Percentiles rank a stretch among this genome's conserved stretches.
Conservation (phyloP, 2,888 invertebrate species). For the Leptothorax acervorum region DNA sequence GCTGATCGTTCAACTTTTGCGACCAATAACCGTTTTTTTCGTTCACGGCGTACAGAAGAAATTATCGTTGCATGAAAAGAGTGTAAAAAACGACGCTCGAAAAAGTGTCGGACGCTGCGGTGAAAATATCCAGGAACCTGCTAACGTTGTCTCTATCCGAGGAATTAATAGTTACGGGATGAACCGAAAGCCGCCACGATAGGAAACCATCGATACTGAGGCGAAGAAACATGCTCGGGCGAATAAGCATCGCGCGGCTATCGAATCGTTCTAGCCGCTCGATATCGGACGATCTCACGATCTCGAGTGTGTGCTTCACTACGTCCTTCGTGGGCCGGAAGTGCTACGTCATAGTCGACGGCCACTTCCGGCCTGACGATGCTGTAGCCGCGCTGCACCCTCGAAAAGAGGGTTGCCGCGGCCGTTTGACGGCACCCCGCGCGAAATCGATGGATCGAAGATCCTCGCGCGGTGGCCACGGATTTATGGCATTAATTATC, state of each 20-base stretch:
- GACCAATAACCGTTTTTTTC: constrained; percentile 23
- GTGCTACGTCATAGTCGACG: constrained; percentile 81
- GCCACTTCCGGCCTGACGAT: constrained; percentile 76
- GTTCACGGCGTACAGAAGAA: neutral
- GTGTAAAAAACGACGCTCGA: constrained; percentile 15
- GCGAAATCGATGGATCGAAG: constrained; percentile 55
- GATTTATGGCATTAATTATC: constrained; percentile 79
- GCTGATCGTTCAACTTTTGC: constrained; percentile 17
- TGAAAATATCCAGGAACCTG: constrained; percentile 27
- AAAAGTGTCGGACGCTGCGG: constrained; percentile 14
- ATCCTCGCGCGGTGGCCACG: constrained; percentile 56
- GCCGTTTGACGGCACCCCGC: constrained; percentile 15
- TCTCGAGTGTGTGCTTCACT: constrained; percentile 39
- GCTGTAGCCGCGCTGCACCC: constrained; percentile 75
- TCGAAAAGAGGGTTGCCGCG: constrained; percentile 40
- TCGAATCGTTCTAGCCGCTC: constrained; percentile 35
- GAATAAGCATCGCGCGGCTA: constrained; percentile 36
- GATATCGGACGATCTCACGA: constrained; percentile 40
- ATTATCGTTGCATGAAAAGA: constrained; percentile 49
- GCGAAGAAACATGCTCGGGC: constrained; percentile 20
- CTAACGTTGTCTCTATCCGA: constrained; percentile 45
- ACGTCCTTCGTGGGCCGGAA: constrained; percentile 73
- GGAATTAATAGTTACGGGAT: constrained; percentile 37
- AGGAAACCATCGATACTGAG: constrained; percentile 50
- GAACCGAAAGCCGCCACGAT: constrained; percentile 29